Conservation (phyloP, 2,113 vertebrate genomes). For the Triplophysa tibetana region DNA sequence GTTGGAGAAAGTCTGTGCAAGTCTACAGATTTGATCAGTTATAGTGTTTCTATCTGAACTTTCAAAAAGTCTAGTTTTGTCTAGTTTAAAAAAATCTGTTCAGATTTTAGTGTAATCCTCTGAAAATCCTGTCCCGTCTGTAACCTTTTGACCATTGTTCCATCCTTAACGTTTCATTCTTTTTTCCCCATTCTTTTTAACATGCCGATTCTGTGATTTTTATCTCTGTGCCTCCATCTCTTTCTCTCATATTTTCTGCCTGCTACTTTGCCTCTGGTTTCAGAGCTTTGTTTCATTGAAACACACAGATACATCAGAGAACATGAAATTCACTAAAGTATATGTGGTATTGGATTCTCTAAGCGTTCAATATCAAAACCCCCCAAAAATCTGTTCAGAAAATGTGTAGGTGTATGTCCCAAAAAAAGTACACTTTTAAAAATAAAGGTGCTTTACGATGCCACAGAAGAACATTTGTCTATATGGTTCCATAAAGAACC, state of each 20-base stretch:
- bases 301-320: not conserved
- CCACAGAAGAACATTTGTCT: too few species aligned
- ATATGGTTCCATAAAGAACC: too few species aligned
- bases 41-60: too few species aligned
- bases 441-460: too few species aligned
- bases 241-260: not conserved
- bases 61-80: too few species aligned
- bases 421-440: not conserved
- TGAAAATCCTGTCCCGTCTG: not conserved
- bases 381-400: not conserved
- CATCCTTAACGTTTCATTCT: not conserved
- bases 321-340: not conserved
- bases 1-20: too few species aligned
- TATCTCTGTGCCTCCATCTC: not conserved
- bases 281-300: slow-evolving; percentile 13
- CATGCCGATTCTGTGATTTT: not conserved
- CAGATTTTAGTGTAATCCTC: not conserved
- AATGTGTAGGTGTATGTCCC: not conserved
- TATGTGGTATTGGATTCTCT: not conserved
- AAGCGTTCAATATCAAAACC: not conserved
- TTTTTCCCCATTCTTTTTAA: not conserved
- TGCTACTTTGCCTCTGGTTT: not conserved
- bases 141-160: not conserved
- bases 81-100: too few species aligned
- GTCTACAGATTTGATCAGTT: too few species aligned